Base-by-base conservation (phyloP, 2,797 vertebrate species). In the Cynopterus sphinx region DNA sequence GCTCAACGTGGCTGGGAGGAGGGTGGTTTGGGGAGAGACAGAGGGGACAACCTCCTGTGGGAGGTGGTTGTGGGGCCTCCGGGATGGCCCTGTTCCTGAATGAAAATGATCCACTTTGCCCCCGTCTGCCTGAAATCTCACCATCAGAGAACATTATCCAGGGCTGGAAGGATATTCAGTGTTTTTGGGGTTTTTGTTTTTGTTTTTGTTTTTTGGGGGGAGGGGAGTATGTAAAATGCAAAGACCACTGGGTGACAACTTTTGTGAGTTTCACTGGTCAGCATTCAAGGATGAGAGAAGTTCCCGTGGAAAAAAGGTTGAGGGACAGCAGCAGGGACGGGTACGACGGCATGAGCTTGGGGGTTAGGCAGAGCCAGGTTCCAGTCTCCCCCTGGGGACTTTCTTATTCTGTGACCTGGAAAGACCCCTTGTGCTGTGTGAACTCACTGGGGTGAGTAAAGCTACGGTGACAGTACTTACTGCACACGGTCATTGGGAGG, bases 401-500 rank as follows among this genome's bases (percentile, higher is more conserved):
- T 73, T 82, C n/a, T 36, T 74, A 15, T 49, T 28, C 78, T 10
- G 22, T 84, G 70, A 55, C 39, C 57, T 17, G 6, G 39, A n/a
- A 77, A 51, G 41, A 10, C 28, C 21, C 46, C 51, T 4, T 12
- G 0, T 7, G 84, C 16, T 57, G 49, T 63, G 1, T 19, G 43
- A 36, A 22, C 57, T 46, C 46, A 9, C 9, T 0, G 19, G 81
- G 67, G 75, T 22, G 49, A 22, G 19, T 41, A 57, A 24, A 51
- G 75, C 41, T 33, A 13, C 3, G 5, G 15, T 55, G 8, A 51
- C 1, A 0, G 1, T 24, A 7, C 67, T 89, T 16, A 5, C 57
- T 5, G 0, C 26, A 21, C 0, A 0, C 1, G 39, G 31, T 4
- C 36, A 1, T 31, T 9, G 2, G 39, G 65, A 87, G 24, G 26